These are phyloP conservation scores for Phylloscopus whistleri DNA, from an alignment of 2,113 vertebrate species.

Conservation along the genomic window DNA sequence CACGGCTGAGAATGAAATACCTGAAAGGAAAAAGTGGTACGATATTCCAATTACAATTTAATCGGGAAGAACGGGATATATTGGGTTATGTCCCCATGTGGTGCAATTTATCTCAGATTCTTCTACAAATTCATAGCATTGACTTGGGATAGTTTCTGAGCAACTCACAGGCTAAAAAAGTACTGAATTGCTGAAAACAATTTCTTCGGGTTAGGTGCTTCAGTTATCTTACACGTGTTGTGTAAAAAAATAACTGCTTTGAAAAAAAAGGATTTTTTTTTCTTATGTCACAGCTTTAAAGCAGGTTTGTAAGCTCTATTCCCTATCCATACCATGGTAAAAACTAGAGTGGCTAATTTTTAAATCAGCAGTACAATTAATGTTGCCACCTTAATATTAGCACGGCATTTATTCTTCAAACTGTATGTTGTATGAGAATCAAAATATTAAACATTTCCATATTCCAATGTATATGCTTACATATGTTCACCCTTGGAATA, in stretches of 20 bases:
- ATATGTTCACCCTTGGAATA: neutral
- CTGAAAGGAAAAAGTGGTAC: neutral
- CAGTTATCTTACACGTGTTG: too few species aligned
- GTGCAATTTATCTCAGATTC: neutral
- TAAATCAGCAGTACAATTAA: neutral
- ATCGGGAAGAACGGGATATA: neutral
- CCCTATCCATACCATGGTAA: neutral
- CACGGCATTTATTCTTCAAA: neutral
- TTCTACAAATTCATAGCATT: neutral
- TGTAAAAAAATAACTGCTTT: neutral
- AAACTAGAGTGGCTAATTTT: neutral
- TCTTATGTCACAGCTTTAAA: neutral
- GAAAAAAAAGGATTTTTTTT: neutral
- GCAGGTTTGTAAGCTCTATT: neutral
- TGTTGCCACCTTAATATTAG: neutral
- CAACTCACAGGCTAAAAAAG: neutral
- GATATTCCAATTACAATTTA: neutral
- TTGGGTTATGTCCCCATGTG: neutral
- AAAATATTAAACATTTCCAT: neutral
- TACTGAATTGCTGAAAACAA: neutral
- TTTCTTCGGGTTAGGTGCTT: neutral
- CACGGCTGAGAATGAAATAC: neutral
- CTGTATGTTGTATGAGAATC: neutral
- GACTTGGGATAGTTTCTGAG: neutral
- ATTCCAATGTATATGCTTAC: neutral